Base-by-base conservation (phyloP, 2,797 vertebrate genomes). In the Ispidina picta region DNA sequence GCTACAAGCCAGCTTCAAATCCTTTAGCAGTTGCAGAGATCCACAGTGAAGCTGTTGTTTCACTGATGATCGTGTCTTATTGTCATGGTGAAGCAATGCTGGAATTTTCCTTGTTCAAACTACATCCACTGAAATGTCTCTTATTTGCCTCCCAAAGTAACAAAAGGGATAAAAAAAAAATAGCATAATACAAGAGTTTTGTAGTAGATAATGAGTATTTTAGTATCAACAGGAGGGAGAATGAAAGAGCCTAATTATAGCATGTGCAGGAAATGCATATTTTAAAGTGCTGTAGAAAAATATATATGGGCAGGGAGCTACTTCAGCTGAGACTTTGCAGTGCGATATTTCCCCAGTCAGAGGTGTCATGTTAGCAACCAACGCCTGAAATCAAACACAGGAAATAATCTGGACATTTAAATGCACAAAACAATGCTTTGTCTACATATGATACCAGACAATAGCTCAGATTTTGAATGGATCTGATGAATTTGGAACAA, bases 281-380 rank as follows among this genome's bases (percentile, higher is more conserved):
- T 94, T 91, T 77, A n/a, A 93, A 83, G 63, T 85, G 48, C 51
- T 92, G 51, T 69, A 92, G 84, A 80, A 87, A 77, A 89, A 85
- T 89, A 94, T 94, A 79, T 83, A 90, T 89, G 84, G 89, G 86
- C 58, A 90, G 90, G 84, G 88, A 96, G 72, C 72, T 93, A 80
- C 90, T 92, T 94, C 72, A 93, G 55, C 60, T 87, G 69, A 92
- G 62, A 31, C 35, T 82, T 71, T 86, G 65, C 86, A 75, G 46
- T 26, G 20, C 48, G 79, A 85, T 80, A 6, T 65, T 94, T 85
- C 89, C 46, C 29, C 65, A 75, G 84, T 77, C 72, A 89, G 84
- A 72, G 69, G 54, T 89, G 70, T 94, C 20, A 44, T 77, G 31
- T 74, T 44, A 93, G 86, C 76, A 86, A 54, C 63, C 1, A 88